phyloP scores from a whole-genome alignment of 2,888 invertebrate species.

The Gryllus longicercus region DNA sequence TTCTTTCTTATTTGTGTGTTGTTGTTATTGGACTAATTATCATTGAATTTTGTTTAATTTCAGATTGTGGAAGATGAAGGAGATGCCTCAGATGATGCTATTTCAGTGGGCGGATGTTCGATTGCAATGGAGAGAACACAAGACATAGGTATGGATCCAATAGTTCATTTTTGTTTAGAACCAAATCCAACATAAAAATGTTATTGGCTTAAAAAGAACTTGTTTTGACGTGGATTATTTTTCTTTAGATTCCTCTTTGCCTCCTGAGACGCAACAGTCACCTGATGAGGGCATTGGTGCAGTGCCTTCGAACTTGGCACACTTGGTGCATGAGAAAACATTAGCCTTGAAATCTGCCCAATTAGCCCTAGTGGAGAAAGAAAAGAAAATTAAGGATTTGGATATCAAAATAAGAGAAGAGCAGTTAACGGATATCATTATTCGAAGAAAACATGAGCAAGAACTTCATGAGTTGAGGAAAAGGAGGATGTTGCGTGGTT shows the following conservation, averaged over 20 bases:
- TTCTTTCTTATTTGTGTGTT: no score
- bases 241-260: no score
- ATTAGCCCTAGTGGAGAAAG: not conserved
- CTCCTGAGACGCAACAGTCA: no score
- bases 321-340: not conserved
- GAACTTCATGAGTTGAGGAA: not conserved
- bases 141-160: no score
- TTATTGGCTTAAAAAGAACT: no score
- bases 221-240: no score
- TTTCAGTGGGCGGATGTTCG: not conserved
- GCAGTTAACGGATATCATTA: not conserved
- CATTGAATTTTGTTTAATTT: not conserved
- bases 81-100: not conserved
- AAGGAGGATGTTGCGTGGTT: not conserved
- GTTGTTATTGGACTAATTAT: no score
- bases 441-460: not conserved
- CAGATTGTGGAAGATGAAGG: not conserved
- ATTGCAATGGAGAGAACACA: not conserved
- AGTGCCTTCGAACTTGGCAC: not conserved
- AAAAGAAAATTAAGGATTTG: not conserved
- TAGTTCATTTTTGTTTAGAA: no score
- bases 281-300: no score
- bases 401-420: not conserved
- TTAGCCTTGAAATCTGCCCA: not conserved
- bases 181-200: no score